A percentile compares a stretch with the other conserved stretches of the same genome.
Conservation (phyloP, 1,140 invertebrate species). For the Bombus huntii region DNA sequence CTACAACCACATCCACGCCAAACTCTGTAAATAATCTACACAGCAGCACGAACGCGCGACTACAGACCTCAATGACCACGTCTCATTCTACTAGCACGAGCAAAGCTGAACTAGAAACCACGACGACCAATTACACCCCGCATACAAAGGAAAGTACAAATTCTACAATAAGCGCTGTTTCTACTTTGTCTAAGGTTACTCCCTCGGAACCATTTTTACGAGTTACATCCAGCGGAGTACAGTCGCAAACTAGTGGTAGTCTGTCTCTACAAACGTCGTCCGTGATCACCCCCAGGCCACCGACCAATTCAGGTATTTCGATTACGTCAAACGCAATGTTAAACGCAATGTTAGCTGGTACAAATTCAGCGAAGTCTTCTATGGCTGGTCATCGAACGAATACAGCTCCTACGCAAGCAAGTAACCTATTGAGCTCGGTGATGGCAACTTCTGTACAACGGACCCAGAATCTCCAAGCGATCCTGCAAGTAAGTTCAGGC, state of each 20-base stretch:
- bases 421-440: conserved; percentile 75
- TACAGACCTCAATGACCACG: conserved; percentile 56
- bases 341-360: conserved; percentile 79
- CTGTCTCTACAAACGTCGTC: conserved; percentile 55
- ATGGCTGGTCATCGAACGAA: conserved; percentile 74
- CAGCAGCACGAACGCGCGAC: conserved; percentile 57
- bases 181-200: conserved; percentile 65
- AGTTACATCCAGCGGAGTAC: conserved; percentile 69
- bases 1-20: conserved; percentile 66
- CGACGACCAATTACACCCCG: conserved; percentile 66
- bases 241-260: conserved; percentile 60
- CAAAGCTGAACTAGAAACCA: conserved; percentile 68
- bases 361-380: conserved; percentile 74
- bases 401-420: conserved; percentile 75
- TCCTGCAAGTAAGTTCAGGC: conserved; percentile 75
- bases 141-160: conserved; percentile 76
- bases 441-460: conserved; percentile 73
- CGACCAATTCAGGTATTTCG: conserved; percentile 71
- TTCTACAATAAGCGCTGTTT: conserved; percentile 69
- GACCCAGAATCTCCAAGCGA: conserved; percentile 74
- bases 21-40: conserved; percentile 63
- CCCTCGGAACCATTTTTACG: conserved; percentile 70
- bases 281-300: conserved; percentile 49
- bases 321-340: conserved; percentile 81
- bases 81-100: conserved; percentile 45